A percentile compares a stretch with the other conserved stretches of the same genome.
Evolutionary conservation across 2,888 invertebrate species (phyloP).

Genomic region (Digitonthophagus gazella): DNA sequence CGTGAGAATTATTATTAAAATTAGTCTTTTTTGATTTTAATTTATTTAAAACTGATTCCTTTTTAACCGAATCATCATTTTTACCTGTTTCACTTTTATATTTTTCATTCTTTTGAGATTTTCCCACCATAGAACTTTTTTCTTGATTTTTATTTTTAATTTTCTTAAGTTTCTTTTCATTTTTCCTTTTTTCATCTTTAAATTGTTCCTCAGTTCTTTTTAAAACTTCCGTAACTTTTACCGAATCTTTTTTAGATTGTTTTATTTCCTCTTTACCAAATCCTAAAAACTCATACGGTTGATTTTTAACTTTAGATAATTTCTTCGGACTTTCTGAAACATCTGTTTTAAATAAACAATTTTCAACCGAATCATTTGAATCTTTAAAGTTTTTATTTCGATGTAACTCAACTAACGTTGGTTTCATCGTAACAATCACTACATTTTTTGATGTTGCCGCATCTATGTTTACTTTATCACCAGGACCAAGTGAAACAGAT

Average conservation of each 20-base stretch:
- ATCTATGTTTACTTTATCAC: constrained; percentile 19
- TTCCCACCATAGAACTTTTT: too few relatives aligned
- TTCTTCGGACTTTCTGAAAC: constrained; percentile 13
- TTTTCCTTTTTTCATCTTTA: constrained; percentile 15
- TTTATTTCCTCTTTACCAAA: constrained; percentile 19
- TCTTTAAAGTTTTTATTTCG: constrained; percentile 22
- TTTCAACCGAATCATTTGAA: constrained; percentile 22
- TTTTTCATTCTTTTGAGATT: constrained; percentile 18
- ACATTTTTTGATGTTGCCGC: constrained; percentile 12
- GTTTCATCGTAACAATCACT: background rate
- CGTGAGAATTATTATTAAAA: too few relatives aligned
- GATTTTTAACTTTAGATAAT: constrained; percentile 11
- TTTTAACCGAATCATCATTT: background rate
- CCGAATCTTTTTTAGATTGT: constrained; percentile 9
- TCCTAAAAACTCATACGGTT: constrained; percentile 13
- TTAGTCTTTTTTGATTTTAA: background rate
- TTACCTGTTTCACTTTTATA: constrained; percentile 14
- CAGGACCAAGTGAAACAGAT: constrained; percentile 1
- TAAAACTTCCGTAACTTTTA: constrained; percentile 11
- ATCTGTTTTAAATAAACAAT: constrained; percentile 20
- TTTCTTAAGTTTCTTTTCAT: background rate
- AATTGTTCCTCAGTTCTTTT: constrained; percentile 19
- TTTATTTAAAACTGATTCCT: background rate
- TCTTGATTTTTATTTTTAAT: too few relatives aligned
- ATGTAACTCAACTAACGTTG: constrained; percentile 24